Evolutionary conservation across 2,797 vertebrate species (phyloP).

Genomic region (Fratercula arctica): DNA sequence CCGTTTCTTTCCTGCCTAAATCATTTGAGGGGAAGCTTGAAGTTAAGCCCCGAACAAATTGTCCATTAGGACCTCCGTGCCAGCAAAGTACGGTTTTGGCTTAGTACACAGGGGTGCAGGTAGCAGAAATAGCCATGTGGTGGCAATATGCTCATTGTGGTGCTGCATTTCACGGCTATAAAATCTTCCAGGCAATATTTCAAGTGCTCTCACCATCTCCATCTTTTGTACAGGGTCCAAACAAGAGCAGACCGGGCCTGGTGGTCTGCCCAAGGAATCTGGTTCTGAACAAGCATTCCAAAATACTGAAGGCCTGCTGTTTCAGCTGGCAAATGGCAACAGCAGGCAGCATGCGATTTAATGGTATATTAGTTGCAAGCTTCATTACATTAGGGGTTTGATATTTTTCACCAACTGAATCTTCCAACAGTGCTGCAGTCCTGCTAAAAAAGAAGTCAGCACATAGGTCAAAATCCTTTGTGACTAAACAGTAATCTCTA

Average conservation of each 20-base stretch:
- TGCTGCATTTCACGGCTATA: not conserved
- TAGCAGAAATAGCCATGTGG: not conserved
- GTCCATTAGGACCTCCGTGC: not conserved
- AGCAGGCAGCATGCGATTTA: not conserved
- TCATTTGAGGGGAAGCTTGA: not conserved
- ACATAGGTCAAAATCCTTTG: not conserved
- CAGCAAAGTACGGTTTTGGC: rapidly evolving
- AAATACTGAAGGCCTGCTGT: not conserved
- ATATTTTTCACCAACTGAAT: not conserved
- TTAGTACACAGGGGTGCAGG: not conserved
- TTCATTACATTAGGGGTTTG: not conserved
- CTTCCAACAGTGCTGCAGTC: not conserved
- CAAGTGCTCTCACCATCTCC: not conserved
- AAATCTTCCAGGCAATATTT: not conserved
- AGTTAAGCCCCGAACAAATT: not conserved
- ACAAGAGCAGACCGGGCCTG: not conserved
- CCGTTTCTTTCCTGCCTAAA: not conserved
- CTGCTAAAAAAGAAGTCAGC: not conserved
- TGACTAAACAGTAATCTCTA: not conserved
- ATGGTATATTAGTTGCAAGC: not conserved
- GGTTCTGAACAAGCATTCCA: not conserved
- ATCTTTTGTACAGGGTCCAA: not conserved
- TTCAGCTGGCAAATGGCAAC: not conserved
- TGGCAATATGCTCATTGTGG: not conserved
- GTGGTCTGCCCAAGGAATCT: rapidly evolving